phyloP scores from a whole-genome alignment of 2,113 vertebrate genomes.

The Phylloscopus whistleri region DNA sequence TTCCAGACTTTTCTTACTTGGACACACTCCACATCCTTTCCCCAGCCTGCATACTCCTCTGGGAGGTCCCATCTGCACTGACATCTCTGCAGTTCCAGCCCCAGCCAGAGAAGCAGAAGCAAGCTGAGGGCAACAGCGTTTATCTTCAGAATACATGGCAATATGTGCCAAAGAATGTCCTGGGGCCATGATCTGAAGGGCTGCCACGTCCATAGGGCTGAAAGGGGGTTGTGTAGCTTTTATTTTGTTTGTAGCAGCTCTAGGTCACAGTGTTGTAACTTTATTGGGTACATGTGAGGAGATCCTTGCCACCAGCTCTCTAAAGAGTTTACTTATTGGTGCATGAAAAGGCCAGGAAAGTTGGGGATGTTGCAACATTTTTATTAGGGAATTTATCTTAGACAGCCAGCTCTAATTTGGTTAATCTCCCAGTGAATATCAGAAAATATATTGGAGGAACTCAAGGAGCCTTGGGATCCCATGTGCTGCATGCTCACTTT shows the following conservation, averaged over 20 bases:
- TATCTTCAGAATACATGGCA: neutral
- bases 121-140: neutral
- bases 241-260: neutral
- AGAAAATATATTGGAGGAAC: neutral
- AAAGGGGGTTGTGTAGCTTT: neutral
- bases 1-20: slow-evolving; percentile 5
- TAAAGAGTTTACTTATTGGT: neutral
- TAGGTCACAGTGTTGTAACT: neutral
- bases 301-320: neutral
- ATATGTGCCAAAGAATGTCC: neutral
- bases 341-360: neutral
- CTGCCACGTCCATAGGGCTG: neutral
- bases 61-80: neutral
- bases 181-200: neutral
- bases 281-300: neutral
- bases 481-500: neutral
- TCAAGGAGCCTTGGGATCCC: neutral
- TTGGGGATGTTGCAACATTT: neutral
- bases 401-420: neutral
- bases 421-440: neutral
- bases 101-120: neutral
- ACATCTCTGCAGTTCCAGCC: neutral
- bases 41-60: neutral
- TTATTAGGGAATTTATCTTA: neutral
- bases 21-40: neutral